Conservation (phyloP, 2,888 invertebrate species). For the Harpalus rufipes region DNA sequence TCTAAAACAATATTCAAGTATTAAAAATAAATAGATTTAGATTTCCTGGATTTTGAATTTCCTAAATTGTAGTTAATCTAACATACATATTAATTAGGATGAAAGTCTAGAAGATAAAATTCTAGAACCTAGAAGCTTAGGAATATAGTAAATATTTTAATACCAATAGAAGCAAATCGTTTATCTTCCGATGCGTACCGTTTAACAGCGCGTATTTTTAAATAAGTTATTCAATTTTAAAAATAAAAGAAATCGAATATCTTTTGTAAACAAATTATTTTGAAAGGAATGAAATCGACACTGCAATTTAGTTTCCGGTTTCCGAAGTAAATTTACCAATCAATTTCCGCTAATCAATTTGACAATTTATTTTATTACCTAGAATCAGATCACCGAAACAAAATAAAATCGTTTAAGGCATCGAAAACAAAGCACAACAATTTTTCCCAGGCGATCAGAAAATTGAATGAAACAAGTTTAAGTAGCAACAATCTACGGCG, state of each 20-base stretch:
- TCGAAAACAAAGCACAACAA: constrained; percentile 43
- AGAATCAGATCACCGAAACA: constrained; percentile 43
- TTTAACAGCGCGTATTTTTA: not conserved
- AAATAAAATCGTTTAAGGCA: constrained; percentile 46
- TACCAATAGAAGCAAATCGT: no score
- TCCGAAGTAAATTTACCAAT: not conserved
- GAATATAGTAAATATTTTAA: no score
- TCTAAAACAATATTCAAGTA: no score
- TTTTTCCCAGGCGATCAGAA: constrained; percentile 48
- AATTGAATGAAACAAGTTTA: constrained; percentile 56
- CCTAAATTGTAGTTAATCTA: no score
- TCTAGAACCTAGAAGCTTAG: no score
- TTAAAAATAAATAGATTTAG: no score
- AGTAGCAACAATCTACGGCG: constrained; percentile 31
- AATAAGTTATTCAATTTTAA: not conserved
- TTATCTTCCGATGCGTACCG: no score
- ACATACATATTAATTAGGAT: no score
- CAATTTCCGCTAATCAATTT: constrained; percentile 36
- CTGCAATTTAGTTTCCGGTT: not conserved
- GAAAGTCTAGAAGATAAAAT: no score
- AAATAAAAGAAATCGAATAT: no score
- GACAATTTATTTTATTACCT: constrained; percentile 38
- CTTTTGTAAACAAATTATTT: no score
- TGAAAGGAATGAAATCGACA: not conserved
- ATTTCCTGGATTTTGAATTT: no score